These are phyloP conservation scores for Drymodes brunneopygia DNA, from an alignment of 2,113 vertebrate species.

Conservation along the genomic window DNA sequence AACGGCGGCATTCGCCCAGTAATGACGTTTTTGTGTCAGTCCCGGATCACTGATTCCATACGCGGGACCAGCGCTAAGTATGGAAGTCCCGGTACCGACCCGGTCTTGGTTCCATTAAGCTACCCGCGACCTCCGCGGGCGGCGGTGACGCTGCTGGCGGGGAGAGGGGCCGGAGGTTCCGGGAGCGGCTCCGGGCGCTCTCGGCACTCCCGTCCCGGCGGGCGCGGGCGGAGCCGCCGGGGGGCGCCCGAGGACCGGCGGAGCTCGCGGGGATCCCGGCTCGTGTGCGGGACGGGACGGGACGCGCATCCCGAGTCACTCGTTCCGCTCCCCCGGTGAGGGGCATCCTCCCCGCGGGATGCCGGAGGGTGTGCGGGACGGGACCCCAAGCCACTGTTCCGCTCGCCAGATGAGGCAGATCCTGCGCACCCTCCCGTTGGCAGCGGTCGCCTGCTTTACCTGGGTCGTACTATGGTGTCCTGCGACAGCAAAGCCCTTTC, in stretches of 20 bases:
- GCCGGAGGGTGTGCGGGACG: too few species aligned
- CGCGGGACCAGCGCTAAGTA: too few species aligned
- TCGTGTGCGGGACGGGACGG: neutral
- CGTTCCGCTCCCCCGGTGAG: neutral
- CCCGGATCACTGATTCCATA: neutral
- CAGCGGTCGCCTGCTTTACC: neutral
- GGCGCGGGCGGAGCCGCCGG: neutral
- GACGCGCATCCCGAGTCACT: rapidly evolving
- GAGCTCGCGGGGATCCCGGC: neutral
- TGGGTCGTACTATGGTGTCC: neutral
- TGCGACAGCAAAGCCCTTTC: neutral
- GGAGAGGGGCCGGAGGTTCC: neutral
- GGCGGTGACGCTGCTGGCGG: neutral
- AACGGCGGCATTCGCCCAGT: rapidly evolving
- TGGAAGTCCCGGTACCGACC: neutral
- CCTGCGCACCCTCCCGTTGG: neutral
- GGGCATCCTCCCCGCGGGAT: neutral
- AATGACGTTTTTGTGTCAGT: neutral
- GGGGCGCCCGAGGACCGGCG: neutral
- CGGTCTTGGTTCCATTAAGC: too few species aligned
- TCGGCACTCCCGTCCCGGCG: neutral
- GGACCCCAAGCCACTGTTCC: rapidly evolving
- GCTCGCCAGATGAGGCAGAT: rapidly evolving
- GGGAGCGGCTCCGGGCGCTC: neutral
- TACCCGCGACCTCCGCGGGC: neutral